Percentiles rank a stretch among this genome's conserved stretches.
These are phyloP conservation scores for Cossypha dichroa DNA, from an alignment of 2,797 vertebrate species.

Conservation along the genomic window DNA sequence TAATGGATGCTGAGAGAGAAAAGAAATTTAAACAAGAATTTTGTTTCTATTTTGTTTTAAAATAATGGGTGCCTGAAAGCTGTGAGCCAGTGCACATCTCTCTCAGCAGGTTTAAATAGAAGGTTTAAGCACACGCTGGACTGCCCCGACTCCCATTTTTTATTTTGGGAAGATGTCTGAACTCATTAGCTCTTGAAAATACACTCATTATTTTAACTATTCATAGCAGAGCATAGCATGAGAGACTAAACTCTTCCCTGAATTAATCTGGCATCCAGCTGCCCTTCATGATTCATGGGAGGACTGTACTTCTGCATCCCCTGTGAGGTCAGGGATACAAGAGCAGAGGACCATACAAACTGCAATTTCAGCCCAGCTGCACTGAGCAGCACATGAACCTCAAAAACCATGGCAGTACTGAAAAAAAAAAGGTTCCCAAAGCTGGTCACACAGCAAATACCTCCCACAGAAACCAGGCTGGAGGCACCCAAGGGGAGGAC, in stretches of 20 bases:
- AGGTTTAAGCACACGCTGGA: not conserved
- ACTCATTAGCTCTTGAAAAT: not conserved
- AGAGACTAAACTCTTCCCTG: not conserved
- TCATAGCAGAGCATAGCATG: not conserved
- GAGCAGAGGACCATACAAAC: not conserved
- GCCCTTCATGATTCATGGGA: not conserved
- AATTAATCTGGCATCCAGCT: not conserved
- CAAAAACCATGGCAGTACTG: not conserved
- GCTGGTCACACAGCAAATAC: not conserved
- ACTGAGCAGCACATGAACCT: not conserved
- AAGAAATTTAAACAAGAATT: not conserved
- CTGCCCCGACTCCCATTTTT: not conserved
- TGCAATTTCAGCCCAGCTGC: not conserved
- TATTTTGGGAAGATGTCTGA: not conserved
- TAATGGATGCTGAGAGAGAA: not conserved
- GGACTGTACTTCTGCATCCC: not conserved
- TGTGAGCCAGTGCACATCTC: not conserved
- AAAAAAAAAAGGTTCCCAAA: not conserved
- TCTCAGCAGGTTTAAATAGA: not conserved
- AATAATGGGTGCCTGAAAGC: not conserved
- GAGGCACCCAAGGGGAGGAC: not conserved
- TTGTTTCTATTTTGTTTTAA: not conserved
- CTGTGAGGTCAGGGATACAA: not conserved
- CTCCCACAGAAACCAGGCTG: not conserved
- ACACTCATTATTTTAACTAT: not conserved